Percentiles rank a stretch among this genome's conserved stretches.
These are phyloP conservation scores for Aphyosemion australe DNA, from an alignment of 2,113 vertebrate genomes.

Conservation along the genomic window DNA sequence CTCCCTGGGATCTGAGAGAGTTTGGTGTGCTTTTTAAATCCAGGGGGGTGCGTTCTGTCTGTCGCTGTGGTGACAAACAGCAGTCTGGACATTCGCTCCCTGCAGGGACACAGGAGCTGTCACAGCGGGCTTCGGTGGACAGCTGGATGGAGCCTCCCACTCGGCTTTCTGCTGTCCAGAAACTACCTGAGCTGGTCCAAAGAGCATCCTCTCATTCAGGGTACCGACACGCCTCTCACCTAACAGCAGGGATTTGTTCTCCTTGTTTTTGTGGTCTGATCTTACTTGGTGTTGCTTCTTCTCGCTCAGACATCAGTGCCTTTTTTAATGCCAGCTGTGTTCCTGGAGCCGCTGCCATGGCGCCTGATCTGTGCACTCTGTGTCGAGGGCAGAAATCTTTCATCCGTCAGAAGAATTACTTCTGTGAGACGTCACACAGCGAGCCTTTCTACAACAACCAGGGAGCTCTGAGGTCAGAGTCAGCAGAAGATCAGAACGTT, in stretches of 20 bases:
- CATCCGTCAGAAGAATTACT: conserved; percentile 83
- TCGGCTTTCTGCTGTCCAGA: conserved; percentile 86
- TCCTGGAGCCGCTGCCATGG: conserved; percentile 82
- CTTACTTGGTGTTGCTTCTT: conserved; percentile 27
- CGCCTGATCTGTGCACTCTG: conserved; percentile 79
- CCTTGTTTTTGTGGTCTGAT: neutral
- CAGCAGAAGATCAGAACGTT: neutral
- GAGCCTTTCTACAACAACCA: conserved; percentile 89
- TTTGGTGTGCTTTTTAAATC: neutral
- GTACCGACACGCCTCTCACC: conserved; percentile 50
- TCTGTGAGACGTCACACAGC: conserved; percentile 86
- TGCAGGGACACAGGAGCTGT: conserved; percentile 83
- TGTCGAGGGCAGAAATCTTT: conserved; percentile 88
- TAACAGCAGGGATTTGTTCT: neutral
- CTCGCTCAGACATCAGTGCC: conserved; percentile 75
- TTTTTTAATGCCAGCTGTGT: conserved; percentile 89
- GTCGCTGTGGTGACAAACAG: conserved; percentile 83
- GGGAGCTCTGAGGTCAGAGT: conserved; percentile 86
- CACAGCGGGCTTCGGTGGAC: conserved; percentile 88
- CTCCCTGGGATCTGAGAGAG: neutral
- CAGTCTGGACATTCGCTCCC: conserved; percentile 77
- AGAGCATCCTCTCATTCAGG: conserved; percentile 83
- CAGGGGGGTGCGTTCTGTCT: conserved; percentile 86
- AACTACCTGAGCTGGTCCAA: conserved; percentile 86
- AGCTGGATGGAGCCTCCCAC: conserved; percentile 88